Evolutionary conservation across 2,888 invertebrate genomes (phyloP).

Genomic region (Phyllotreta cruciferae): DNA sequence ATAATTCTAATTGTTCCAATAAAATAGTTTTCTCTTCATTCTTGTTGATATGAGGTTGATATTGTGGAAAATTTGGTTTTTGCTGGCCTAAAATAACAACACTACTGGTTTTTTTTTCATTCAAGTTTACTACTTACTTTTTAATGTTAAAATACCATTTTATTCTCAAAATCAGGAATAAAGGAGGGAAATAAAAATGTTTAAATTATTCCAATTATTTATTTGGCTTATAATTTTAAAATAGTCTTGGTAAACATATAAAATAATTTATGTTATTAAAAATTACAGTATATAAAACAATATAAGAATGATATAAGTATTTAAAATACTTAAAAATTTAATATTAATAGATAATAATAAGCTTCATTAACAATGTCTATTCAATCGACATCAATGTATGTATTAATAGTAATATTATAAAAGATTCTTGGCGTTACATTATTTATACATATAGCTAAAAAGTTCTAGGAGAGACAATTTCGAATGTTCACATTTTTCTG

Average conservation of each 20-base stretch:
- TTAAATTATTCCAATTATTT: conserved; percentile 33
- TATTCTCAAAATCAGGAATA: conserved; percentile 42
- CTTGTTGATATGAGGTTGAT: background rate
- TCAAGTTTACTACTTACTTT: background rate
- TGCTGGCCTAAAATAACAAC: conserved; percentile 7
- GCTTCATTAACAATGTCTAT: conserved; percentile 6
- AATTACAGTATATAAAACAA: conserved; percentile 18
- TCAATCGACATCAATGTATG: background rate
- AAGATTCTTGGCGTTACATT: conserved; percentile 1
- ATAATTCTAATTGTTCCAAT: conserved; percentile 16
- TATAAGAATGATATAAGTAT: conserved; percentile 24
- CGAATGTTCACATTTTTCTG: background rate
- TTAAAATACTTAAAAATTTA: conserved; percentile 26
- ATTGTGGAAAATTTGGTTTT: background rate
- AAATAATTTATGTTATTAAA: conserved; percentile 34
- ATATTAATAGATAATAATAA: conserved; percentile 11
- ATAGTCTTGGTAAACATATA: conserved; percentile 37
- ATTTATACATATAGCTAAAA: too few relatives aligned
- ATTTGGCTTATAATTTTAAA: conserved; percentile 39
- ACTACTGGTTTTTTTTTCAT: background rate
- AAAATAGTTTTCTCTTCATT: conserved; percentile 2
- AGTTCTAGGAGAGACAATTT: background rate
- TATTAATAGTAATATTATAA: conserved; percentile 7
- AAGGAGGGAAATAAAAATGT: conserved; percentile 35
- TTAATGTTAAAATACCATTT: background rate